These are phyloP conservation scores for Mesocricetus auratus DNA, from an alignment of 2,113 vertebrate species.

Conservation along the genomic window DNA sequence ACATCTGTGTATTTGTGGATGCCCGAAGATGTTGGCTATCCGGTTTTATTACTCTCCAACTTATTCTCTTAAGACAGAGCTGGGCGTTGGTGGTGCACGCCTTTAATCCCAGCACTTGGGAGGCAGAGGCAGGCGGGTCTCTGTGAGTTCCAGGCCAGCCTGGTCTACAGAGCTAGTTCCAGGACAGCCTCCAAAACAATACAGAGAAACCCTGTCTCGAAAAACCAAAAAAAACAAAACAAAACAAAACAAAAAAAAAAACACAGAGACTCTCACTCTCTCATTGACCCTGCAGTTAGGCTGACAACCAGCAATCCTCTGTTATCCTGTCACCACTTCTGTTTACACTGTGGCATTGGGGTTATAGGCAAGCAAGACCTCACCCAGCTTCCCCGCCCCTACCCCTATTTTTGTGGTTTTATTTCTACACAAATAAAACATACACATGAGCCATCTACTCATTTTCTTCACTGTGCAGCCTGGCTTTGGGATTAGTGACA, in stretches of 20 bases:
- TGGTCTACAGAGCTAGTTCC: too few species aligned
- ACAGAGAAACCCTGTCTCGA: too few species aligned
- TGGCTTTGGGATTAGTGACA: background rate
- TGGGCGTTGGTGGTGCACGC: too few species aligned
- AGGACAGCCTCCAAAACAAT: too few species aligned
- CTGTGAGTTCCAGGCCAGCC: too few species aligned
- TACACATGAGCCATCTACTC: background rate
- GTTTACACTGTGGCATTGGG: background rate
- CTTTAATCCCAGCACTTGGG: too few species aligned
- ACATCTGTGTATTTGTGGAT: background rate
- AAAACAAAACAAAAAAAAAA: too few species aligned
- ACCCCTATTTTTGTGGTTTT: background rate
- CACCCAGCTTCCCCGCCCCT: background rate
- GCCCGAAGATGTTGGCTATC: background rate
- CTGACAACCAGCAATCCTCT: background rate
- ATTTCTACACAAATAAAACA: background rate
- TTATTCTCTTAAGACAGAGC: background rate
- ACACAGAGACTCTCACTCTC: background rate
- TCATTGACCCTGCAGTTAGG: background rate
- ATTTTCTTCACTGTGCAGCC: background rate
- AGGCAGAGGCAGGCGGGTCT: too few species aligned
- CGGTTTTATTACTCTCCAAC: background rate
- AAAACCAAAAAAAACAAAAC: too few species aligned
- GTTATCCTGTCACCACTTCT: background rate
- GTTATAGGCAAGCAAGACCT: background rate